phyloP scores from a whole-genome alignment of 2,888 invertebrate species.

The Cynaeus angustus region DNA sequence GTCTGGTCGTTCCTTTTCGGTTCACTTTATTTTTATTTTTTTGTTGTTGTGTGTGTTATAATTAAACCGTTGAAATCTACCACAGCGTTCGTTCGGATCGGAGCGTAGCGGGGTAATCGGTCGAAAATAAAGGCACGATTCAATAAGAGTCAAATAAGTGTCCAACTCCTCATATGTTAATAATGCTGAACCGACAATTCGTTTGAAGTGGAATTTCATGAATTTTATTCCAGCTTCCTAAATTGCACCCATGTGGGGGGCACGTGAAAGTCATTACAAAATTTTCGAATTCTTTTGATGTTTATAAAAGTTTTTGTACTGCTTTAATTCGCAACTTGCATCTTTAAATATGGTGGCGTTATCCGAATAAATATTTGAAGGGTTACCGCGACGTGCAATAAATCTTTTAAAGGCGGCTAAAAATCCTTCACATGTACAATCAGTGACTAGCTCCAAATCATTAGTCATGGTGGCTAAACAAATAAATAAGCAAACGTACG shows the following conservation, averaged over 20 bases:
- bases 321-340: neutral
- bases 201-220: neutral
- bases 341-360: neutral
- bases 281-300: neutral
- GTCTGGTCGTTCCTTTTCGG: too few species aligned
- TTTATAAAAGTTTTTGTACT: neutral
- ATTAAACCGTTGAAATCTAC: too few species aligned
- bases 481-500: neutral
- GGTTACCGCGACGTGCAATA: neutral
- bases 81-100: too few species aligned
- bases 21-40: too few species aligned
- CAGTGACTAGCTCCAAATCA: constrained; percentile 1
- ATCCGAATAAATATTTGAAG: neutral
- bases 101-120: too few species aligned
- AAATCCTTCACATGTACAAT: neutral
- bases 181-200: neutral
- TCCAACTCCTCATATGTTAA: neutral
- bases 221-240: neutral
- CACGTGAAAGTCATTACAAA: neutral
- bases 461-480: neutral
- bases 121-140: too few species aligned
- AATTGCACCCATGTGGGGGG: neutral
- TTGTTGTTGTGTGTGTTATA: too few species aligned
- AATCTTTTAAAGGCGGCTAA: neutral
- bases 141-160: too few species aligned